Percentiles rank a stretch among this genome's conserved stretches.
These are phyloP conservation scores for Penaeus chinensis DNA, from an alignment of 1,140 invertebrate species.

Conservation along the genomic window DNA sequence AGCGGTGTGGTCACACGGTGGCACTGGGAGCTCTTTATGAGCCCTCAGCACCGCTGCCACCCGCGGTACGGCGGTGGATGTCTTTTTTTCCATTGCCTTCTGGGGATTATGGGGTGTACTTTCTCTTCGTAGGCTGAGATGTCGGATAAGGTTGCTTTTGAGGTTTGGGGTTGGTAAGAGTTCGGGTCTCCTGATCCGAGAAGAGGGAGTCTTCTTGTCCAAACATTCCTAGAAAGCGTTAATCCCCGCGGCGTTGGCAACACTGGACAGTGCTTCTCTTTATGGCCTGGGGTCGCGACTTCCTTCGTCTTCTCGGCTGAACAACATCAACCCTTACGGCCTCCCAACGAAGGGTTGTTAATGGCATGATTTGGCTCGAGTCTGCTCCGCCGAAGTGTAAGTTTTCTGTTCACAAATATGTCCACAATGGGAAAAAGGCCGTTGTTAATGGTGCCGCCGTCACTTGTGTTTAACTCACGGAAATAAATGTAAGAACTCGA, in stretches of 20 bases:
- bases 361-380: constrained; percentile 1
- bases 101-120: no score
- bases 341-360: neutral
- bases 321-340: constrained; percentile 19
- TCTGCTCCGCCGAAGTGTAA: constrained; percentile 44
- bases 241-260: constrained; percentile 33
- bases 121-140: no score
- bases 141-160: no score
- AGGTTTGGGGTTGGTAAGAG: no score
- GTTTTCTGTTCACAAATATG: constrained; percentile 60
- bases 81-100: no score
- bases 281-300: constrained; percentile 54
- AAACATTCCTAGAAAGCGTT: no score
- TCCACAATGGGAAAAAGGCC: constrained; percentile 58
- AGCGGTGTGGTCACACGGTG: constrained; percentile 51
- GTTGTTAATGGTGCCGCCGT: constrained; percentile 57
- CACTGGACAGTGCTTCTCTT: constrained; percentile 43
- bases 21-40: constrained; percentile 2
- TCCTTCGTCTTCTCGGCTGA: neutral
- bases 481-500: constrained; percentile 47
- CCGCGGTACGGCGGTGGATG: neutral
- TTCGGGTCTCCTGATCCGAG: no score
- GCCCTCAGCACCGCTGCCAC: neutral
- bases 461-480: constrained; percentile 59
- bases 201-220: no score